Evolutionary conservation across 2,113 vertebrate species (phyloP), one percentile per base, ranked within the genome.

Genomic region (Megaleporinus macrocephalus): DNA sequence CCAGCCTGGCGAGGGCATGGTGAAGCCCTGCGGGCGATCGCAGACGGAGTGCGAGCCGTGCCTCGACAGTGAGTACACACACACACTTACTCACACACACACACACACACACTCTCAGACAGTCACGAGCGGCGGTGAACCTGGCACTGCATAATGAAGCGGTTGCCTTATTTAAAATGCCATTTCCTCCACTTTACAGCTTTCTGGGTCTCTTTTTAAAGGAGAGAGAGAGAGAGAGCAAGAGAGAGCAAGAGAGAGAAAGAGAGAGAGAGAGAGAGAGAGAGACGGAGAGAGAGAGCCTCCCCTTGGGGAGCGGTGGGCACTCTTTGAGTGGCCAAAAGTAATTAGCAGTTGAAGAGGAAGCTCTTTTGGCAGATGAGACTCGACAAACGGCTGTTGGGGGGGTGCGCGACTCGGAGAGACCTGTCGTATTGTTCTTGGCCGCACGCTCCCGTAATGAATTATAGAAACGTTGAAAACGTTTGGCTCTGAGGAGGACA

Each of bases 31-130:
- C 0, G 96, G 96, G 76, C 86, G 18, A 79, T 93, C 93, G 71
- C 97, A 99, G 93, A 97, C 98, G 0, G 88, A 93, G 68, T 99
- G 98, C 1, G 88, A 93, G 69, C 95, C 95, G 24, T 99, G 98
- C 88, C 92, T 97, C 74, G 98, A 99, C 94, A 99, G 98, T 99
- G 87, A 97, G 97, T 96, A 68, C 74, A 80, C 29, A 41, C 74
- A 59, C 49, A 66, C 69, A 53, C 71, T n/a, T 96, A 68, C 74
- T 79, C 29, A 41, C 74, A 68, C 74, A 80, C 29, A 41, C 74
- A n/a, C n/a, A 47, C 78, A 51, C 78, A 76, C 29, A 30, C 71
- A 79, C 66, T 59, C 47, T 22, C 12, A 63, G 16, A 33, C 44
- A 78, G 30, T 29, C 18, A 33, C 2, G 36, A 41, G 49, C 20